Conservation (phyloP, 2,888 invertebrate species). For the Cryptosula pallasiana region DNA sequence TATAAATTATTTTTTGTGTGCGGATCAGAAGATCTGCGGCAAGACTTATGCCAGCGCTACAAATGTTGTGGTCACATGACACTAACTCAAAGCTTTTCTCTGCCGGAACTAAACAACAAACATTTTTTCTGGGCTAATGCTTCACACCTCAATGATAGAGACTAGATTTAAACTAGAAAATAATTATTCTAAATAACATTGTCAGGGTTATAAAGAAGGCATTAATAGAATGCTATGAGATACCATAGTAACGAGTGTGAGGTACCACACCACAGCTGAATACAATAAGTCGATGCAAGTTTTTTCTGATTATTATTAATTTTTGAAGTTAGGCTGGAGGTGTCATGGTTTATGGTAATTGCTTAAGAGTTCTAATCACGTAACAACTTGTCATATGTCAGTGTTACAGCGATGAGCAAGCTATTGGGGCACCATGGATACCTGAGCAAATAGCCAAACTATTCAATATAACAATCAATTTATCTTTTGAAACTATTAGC, state of each 20-base stretch:
- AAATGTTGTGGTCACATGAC: too few species aligned
- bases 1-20: too few species aligned
- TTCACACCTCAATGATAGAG: too few species aligned
- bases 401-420: not conserved
- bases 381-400: constrained; percentile 18
- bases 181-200: constrained; percentile 8
- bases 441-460: not conserved
- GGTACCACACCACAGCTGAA: not conserved
- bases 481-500: too few species aligned
- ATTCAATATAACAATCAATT: not conserved
- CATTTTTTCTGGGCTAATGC: too few species aligned
- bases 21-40: too few species aligned
- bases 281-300: not conserved
- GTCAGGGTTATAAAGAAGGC: not conserved
- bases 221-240: not conserved
- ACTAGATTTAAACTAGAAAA: too few species aligned
- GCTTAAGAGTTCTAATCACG: not conserved
- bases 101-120: too few species aligned
- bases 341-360: constrained; percentile 24
- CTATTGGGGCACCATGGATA: not conserved
- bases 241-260: too few species aligned
- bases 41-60: too few species aligned
- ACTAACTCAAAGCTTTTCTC: too few species aligned
- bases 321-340: constrained; percentile 5
- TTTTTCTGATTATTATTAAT: constrained; percentile 1